Base-by-base conservation (phyloP, 2,797 vertebrate genomes). In the Mareca strepera region DNA sequence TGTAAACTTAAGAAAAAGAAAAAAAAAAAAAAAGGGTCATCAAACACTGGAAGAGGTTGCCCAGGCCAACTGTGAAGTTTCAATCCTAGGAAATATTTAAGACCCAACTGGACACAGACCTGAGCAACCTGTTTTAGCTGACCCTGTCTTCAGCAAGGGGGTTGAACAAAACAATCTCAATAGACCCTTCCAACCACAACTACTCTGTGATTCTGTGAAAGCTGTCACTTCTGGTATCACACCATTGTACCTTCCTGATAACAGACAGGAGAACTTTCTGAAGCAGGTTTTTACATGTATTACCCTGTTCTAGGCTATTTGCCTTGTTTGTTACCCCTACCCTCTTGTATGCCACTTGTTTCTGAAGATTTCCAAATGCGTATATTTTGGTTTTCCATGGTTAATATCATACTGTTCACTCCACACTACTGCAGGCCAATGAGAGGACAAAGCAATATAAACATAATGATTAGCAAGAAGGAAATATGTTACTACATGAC, bases 281-380 rank as follows among this genome's bases (percentile, higher is more conserved):
- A 91, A 82, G 37, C 0, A 67, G 20, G 60, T 18, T 52, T 66
- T 80, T 26, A 44, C 43, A 44, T 20, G 43, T 44, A n/a, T 39
- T 68, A 20, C 11, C 39, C 29, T 17, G 37, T 58, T 88, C n/a
- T 17, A 35, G 58, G 11, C 6, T 84, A 55, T 66, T 48, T 79
- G 35, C 28, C 21, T 83, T 41, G 62, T 52, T 68, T 93, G n/a
- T 81, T 66, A 86, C 41, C 43, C 39, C 29, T 55, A 55, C 6
- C 8, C 29, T 67, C 17, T 17, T 28, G 35, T 26, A 41, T 18
- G 23, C 59, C 52, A n/a, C 22, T 33, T 35, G 52, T 20, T 74
- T 58, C 23, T 70, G 75, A 93, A 86, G 55, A 67, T 26, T 92
- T 89, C 56, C 55, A 89, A 81, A 82, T 21, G 31, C 84, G 6